Evolutionary conservation across 92 coral and sea anemone species (phyloP), one percentile per base, ranked within the genome.

Genomic region (Bergia puertoricense): DNA sequence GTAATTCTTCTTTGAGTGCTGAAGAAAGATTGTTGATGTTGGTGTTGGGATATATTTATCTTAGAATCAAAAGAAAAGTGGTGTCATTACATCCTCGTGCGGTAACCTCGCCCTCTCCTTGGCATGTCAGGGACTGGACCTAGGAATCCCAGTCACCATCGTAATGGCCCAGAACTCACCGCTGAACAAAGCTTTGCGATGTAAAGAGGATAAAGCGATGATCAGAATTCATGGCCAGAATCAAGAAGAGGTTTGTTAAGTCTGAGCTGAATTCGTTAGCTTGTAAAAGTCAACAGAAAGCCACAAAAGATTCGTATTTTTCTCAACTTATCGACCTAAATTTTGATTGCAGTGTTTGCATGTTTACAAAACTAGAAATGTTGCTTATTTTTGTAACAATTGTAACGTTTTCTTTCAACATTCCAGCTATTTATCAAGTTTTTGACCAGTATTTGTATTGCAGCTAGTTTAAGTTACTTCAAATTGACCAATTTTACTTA

Each of bases 31-130:
- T 30, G 30, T 30, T 30, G 30, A 30, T 30, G 30, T 30, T 30
- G 30, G 30, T 30, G 30, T 30, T 30, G 30, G 30, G 30, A 30
- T 30, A 30, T 30, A 30, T 30, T 30, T 30, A 30, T 77, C 16
- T 69, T 23, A 95, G 98, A 83, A 89, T 68, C 93, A 94, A 77
- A 86, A 83, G 81, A 81, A 48, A 3, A 86, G 79, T 48, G 98
- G 98, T 13, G 98, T 92, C 5, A 84, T 95, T 72, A 85, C 93
- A 2, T 91, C 96, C 54, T 95, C 98, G 22, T 85, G 90, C 54
- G 95, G 96, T 14, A 95, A 94, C 92, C 95, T 89, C 78, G 96
- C 94, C 46, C 82, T 95, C 37, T 91, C 98, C 5, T 56, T 95
- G n/a, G 98, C 98, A 1, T 79, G 74, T 30, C 94, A 94, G 51